Evolutionary conservation across 2,113 vertebrate species (phyloP), one percentile per base, ranked within the genome.

Genomic region (Suncus etruscus): DNA sequence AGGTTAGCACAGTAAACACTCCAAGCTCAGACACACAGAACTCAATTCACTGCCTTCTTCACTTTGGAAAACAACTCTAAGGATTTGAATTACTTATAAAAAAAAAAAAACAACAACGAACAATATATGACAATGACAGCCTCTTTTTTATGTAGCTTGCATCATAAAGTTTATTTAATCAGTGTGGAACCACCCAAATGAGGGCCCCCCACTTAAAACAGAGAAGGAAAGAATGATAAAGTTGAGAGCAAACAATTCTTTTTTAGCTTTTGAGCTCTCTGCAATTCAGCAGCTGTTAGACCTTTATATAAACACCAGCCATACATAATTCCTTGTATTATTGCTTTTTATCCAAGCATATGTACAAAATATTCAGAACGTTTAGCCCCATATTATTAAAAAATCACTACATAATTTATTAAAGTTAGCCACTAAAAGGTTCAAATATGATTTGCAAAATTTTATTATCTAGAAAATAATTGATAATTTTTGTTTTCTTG

Each of bases 31-130:
- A 85, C 74, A 87, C 58, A 83, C 5, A 86, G 48, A 92, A 93
- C 83, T 90, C 86, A 88, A 48, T 75, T 95, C 83, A 63, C n/a
- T 83, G 77, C 45, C 54, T 82, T 82, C 82, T 84, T 88, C 50
- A 94, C 61, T 89, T 90, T 65, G 69, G 88, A 93, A 95, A 94
- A 94, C 31, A 90, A 70, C 82, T 96, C 84, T 84, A 84, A 92
- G 86, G 76, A 70, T 63, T 89, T 87, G 70, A 91, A 90, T 78
- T 76, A 72, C 83, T 89, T 89, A 68, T 16, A 68, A 74, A 79
- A 85, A 82, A 39, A 39, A 39, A 39, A 3, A 39, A 39, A 39
- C 3, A 39, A 3, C 39, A n/a, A n/a, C 39, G 3, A 39, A 39
- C 39, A 39, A 47, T 86, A 2, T 22, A 8, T 31, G 29, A 66